Base-by-base conservation (phyloP, 2,797 vertebrate species). In the Choloepus didactylus region DNA sequence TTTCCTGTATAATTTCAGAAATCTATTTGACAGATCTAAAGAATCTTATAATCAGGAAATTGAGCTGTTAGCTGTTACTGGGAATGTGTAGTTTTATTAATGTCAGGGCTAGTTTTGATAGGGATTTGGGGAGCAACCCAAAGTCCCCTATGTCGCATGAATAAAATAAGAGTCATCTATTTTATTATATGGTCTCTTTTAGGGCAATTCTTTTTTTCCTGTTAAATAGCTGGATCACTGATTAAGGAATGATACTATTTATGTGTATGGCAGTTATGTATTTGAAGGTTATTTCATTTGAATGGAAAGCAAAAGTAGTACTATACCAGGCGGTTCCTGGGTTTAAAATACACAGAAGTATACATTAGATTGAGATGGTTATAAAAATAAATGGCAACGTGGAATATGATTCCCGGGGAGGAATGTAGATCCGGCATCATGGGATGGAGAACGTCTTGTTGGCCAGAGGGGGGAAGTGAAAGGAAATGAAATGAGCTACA, bases 11-110 rank as follows among this genome's bases (percentile, higher is more conserved):
- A 75, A 83, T 93, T 94, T 91, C 67, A 81, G 27, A 96, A 79
- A 66, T 41, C 14, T 81, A 14, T 87, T 94, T 77, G 44, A 29
- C 64, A 89, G 77, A 80, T n/a, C 66, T 86, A 35, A 89, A 59
- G 82, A 60, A 44, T 91, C 51, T 49, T 93, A 95, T 90, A 88
- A 51, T 94, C 92, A n/a, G 76, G 38, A 95, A 92, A 90, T 70
- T 80, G 83, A 76, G 73, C 66, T 82, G 84, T 49, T 91, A 95
- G 49, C 89, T 87, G 46, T 49, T 94, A 64, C 3, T 92, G 86
- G 89, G 87, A 91, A 72, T 84, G 31, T 60, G 4, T 82, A 41
- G 4, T 49, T 49, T 49, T 49, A 49, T 88, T 81, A 85, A 56
- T 76, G n/a, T 81, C 51, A 64, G 80, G 60, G 29, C 60, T 92